Evolutionary conservation across 2,797 vertebrate genomes (phyloP).

Genomic region (Gobio occitaniae): DNA sequence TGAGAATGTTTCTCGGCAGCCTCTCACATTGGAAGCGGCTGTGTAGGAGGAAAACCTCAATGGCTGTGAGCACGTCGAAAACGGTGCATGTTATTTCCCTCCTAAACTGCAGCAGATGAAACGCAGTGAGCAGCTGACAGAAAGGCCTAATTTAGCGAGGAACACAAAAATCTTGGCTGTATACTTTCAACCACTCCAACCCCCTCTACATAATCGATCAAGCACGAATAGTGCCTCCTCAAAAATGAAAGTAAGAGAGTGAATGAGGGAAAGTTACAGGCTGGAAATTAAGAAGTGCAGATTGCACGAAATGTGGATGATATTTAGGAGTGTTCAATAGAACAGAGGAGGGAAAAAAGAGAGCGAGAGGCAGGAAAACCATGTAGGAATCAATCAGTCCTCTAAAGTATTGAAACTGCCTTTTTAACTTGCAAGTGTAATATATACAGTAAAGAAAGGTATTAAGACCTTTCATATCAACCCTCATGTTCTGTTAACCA

Average conservation of each 20-base stretch:
- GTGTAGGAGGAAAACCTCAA: conserved; percentile 71
- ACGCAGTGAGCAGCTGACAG: conserved; percentile 65
- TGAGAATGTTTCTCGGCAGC: conserved; percentile 37
- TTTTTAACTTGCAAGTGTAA: conserved; percentile 67
- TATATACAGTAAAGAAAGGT: conserved; percentile 43
- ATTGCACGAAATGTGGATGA: conserved; percentile 59
- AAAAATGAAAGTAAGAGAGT: conserved; percentile 41
- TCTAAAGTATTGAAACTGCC: conserved; percentile 61
- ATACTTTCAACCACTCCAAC: conserved; percentile 49
- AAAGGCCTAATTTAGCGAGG: conserved; percentile 71
- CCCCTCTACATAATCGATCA: conserved; percentile 70
- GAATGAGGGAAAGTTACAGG: conserved; percentile 7
- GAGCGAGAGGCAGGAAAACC: conserved; percentile 46
- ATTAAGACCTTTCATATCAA: conserved; percentile 6
- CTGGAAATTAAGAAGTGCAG: conserved; percentile 65
- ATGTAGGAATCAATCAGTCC: conserved; percentile 64
- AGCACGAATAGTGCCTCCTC: conserved; percentile 55
- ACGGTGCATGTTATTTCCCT: conserved; percentile 52
- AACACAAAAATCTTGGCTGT: conserved; percentile 60
- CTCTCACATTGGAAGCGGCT: conserved; percentile 43
- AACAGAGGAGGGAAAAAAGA: conserved; percentile 36
- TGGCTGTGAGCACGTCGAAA: conserved; percentile 57
- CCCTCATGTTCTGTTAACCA: background rate
- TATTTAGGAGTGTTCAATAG: conserved; percentile 42
- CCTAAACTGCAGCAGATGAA: conserved; percentile 69